phyloP scores from a whole-genome alignment of 2,797 vertebrate genomes.

The Pipistrellus pygmaeus region DNA sequence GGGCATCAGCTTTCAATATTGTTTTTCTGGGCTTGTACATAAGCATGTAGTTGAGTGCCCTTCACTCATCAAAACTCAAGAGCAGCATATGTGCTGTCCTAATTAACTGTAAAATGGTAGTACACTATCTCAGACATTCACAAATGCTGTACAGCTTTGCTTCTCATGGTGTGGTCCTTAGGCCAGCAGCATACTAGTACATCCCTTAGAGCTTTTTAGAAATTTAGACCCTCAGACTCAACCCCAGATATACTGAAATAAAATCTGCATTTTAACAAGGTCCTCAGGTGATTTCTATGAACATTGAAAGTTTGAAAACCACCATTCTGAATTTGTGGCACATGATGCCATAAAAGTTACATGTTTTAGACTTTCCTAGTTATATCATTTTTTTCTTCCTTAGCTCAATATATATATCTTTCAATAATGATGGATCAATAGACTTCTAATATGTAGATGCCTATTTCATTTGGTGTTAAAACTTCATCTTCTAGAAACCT shows the following conservation, averaged over 20 bases:
- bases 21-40: slow-evolving; percentile 28
- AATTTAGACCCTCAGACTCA: background rate
- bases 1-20: slow-evolving; percentile 39
- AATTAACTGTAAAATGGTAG: slow-evolving; percentile 47
- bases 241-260: background rate
- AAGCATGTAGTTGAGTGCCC: slow-evolving; percentile 11
- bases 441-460: background rate
- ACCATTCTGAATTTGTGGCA: background rate
- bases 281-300: background rate
- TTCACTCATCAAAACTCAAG: slow-evolving; percentile 26
- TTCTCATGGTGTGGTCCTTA: background rate
- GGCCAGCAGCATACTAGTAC: background rate
- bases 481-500: background rate
- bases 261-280: slow-evolving; percentile 15
- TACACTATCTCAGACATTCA: background rate
- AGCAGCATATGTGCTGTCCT: background rate
- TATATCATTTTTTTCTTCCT: background rate
- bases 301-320: slow-evolving; percentile 12
- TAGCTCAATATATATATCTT: background rate
- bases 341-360: background rate
- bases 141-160: background rate
- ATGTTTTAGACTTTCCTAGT: background rate
- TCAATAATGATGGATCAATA: background rate
- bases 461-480: slow-evolving; percentile 13
- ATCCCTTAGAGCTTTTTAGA: background rate